Conservation (phyloP, 1,140 invertebrate genomes). For the Eurosta solidaginis region DNA sequence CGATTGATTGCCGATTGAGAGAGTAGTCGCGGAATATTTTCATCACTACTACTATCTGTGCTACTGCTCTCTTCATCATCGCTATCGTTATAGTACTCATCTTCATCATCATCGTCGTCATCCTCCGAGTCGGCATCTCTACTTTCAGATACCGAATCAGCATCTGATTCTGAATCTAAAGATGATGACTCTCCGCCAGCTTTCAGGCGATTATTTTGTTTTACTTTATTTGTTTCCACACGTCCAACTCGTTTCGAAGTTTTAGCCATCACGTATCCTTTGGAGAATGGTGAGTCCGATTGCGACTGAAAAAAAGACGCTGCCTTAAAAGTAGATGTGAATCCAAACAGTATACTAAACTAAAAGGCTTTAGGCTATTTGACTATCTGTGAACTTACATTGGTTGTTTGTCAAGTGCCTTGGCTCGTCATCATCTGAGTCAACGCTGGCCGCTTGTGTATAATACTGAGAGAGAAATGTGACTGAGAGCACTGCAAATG, state of each 20-base stretch:
- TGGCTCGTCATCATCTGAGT: slow-evolving; percentile 43
- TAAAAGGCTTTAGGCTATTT: neutral
- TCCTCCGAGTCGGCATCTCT: slow-evolving; percentile 34
- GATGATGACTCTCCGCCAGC: neutral
- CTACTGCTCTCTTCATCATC: slow-evolving; percentile 38
- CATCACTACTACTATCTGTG: slow-evolving; percentile 43
- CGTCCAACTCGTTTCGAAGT: neutral
- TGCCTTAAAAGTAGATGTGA: slow-evolving; percentile 60
- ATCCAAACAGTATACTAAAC: slow-evolving; percentile 38
- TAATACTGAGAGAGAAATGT: neutral
- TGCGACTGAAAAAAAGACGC: slow-evolving; percentile 59
- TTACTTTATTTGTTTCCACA: neutral
- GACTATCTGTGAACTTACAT: slow-evolving; percentile 43
- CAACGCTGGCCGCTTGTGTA: neutral
- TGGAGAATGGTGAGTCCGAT: slow-evolving; percentile 38
- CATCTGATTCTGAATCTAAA: neutral
- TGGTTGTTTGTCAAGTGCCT: slow-evolving; percentile 49
- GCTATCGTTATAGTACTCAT: slow-evolving; percentile 53
- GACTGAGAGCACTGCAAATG: neutral
- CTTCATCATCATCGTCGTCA: slow-evolving; percentile 45
- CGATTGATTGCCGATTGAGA: slow-evolving; percentile 66
- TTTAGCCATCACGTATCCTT: neutral
- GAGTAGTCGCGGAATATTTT: slow-evolving; percentile 59
- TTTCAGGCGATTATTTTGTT: neutral
- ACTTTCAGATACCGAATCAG: slow-evolving; percentile 21